A percentile compares a stretch with the other conserved stretches of the same genome.
phyloP scores from a whole-genome alignment of 2,888 invertebrate species.

The Chrysotoxum bicinctum region DNA sequence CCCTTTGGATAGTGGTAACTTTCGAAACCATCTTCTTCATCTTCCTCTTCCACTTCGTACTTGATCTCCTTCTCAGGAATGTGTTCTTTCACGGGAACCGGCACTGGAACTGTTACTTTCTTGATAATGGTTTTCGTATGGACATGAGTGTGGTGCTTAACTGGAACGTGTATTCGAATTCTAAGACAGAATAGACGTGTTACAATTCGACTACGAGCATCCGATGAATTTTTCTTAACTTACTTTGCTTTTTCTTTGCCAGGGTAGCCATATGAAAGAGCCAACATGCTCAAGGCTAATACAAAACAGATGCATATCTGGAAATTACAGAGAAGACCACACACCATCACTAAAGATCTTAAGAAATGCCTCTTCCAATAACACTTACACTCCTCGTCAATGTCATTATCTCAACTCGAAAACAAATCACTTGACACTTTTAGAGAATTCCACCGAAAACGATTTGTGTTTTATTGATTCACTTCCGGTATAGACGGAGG shows the following conservation, averaged over 20 bases:
- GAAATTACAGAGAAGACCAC: conserved; percentile 2
- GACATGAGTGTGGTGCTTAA: conserved; percentile 82
- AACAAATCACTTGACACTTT: conserved; percentile 17
- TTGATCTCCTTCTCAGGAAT: conserved; percentile 61
- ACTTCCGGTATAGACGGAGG: conserved; percentile 32
- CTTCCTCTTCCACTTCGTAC: conserved; percentile 76
- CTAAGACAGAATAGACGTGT: conserved; percentile 69
- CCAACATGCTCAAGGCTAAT: conserved; percentile 77
- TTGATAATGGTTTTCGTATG: conserved; percentile 81
- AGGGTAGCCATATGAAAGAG: conserved; percentile 77
- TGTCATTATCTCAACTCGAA: conserved; percentile 27
- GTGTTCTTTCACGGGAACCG: conserved; percentile 80
- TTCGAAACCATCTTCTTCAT: conserved; percentile 79
- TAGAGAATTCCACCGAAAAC: conserved; percentile 17
- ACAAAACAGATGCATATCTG: conserved; percentile 76
- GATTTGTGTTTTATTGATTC: conserved; percentile 32
- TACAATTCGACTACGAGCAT: not conserved
- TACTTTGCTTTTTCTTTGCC: conserved; percentile 80
- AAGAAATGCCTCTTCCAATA: not conserved
- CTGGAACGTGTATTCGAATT: conserved; percentile 81
- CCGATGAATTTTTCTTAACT: conserved; percentile 66
- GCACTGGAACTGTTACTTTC: conserved; percentile 81
- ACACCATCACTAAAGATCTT: conserved; percentile 1
- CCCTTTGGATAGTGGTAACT: conserved; percentile 78
- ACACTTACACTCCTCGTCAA: conserved; percentile 60